These are phyloP conservation scores for Drosophila kuntzei DNA, from an alignment of 2,888 invertebrate genomes.

Conservation along the genomic window DNA sequence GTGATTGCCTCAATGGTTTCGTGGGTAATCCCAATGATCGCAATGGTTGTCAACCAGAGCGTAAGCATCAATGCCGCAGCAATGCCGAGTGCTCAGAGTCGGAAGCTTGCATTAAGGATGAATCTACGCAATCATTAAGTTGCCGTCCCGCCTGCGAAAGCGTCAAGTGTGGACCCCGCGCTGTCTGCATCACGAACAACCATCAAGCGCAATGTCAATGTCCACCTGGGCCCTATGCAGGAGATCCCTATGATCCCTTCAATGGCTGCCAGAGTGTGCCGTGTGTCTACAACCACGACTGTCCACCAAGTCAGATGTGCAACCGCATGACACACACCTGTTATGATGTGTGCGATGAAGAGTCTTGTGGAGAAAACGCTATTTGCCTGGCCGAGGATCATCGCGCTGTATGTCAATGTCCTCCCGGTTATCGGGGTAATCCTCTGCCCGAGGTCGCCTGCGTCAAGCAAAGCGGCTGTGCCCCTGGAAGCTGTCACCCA, in stretches of 20 bases:
- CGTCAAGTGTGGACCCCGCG: conserved; percentile 93
- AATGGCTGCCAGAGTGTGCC: conserved; percentile 92
- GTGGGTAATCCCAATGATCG: conserved; percentile 96
- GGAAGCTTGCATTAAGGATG: conserved; percentile 90
- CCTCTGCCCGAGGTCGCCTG: conserved; percentile 94
- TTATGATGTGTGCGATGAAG: conserved; percentile 92
- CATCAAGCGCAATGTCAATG: conserved; percentile 96
- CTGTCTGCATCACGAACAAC: conserved; percentile 95
- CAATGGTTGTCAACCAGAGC: conserved; percentile 91
- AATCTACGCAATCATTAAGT: conserved; percentile 87
- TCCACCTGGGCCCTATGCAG: conserved; percentile 93
- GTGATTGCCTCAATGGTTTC: conserved; percentile 93
- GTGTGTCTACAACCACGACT: conserved; percentile 94
- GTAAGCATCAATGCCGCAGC: conserved; percentile 91
- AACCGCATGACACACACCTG: conserved; percentile 93
- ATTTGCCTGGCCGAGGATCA: conserved; percentile 95
- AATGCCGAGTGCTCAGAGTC: conserved; percentile 94
- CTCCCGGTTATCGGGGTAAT: conserved; percentile 92
- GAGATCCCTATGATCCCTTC: conserved; percentile 92
- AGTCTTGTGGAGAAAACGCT: conserved; percentile 94
- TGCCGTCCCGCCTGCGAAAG: conserved; percentile 93
- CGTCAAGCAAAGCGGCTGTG: conserved; percentile 89
- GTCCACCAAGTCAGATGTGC: conserved; percentile 92
- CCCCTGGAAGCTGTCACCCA: conserved; percentile 92
- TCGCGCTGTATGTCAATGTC: conserved; percentile 93